These are phyloP conservation scores for Mobula birostris DNA, from an alignment of 2,113 vertebrate genomes.

Conservation along the genomic window DNA sequence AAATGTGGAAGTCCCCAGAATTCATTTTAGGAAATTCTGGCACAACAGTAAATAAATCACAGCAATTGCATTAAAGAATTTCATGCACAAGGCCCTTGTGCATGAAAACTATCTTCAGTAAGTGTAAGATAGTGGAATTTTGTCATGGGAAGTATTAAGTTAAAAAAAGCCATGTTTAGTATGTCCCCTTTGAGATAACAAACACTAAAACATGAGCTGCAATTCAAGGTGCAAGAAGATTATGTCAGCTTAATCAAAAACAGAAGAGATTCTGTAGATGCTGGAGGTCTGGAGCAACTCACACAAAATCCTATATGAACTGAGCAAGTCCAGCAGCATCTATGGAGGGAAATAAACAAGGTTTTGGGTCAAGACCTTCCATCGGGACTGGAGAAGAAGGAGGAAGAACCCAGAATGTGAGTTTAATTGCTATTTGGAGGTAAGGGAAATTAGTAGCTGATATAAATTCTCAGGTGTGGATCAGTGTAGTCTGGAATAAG, in stretches of 20 bases:
- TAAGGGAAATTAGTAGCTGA: neutral
- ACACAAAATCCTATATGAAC: no score
- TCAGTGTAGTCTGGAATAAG: neutral
- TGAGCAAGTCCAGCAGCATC: no score
- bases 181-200: neutral
- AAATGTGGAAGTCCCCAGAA: neutral
- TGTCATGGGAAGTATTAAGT: neutral
- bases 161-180: neutral
- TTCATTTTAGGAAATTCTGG: neutral
- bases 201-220: neutral
- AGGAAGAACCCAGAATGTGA: neutral
- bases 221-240: no score
- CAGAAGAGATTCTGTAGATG: no score
- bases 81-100: neutral
- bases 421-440: neutral
- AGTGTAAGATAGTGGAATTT: neutral
- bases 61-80: neutral
- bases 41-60: neutral
- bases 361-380: no score
- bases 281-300: no score
- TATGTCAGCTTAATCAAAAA: no score
- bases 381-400: no score
- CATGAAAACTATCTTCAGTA: neutral
- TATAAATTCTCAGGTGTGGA: neutral
- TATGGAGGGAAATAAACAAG: no score